phyloP scores from a whole-genome alignment of 2,888 invertebrate species.

The Sabellastarte sp. region DNA sequence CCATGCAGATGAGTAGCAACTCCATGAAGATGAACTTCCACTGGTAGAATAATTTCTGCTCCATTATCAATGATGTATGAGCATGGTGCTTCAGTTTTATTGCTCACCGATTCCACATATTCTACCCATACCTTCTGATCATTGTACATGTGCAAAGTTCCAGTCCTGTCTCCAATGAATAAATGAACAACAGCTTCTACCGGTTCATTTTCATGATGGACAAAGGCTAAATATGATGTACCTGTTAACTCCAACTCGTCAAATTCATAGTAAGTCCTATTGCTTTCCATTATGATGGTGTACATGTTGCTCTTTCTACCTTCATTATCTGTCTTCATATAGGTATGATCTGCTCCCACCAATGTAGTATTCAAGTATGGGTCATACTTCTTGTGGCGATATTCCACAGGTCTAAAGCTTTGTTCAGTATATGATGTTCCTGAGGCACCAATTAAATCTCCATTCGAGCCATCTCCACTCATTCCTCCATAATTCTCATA shows the following conservation, averaged over 20 bases:
- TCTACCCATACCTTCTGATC: constrained; percentile 39
- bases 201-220: constrained; percentile 29
- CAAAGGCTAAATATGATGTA: constrained; percentile 33
- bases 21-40: constrained; percentile 41
- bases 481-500: constrained; percentile 41
- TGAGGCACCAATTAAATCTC: constrained; percentile 37
- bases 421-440: constrained; percentile 44
- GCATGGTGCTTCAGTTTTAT: constrained; percentile 42
- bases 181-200: constrained; percentile 32
- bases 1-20: constrained; percentile 39
- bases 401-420: constrained; percentile 37
- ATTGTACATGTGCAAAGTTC: constrained; percentile 34
- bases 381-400: constrained; percentile 40
- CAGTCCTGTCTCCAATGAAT: constrained; percentile 43
- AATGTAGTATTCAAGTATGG: constrained; percentile 37
- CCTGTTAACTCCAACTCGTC: constrained; percentile 42
- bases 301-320: constrained; percentile 33
- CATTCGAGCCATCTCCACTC: constrained; percentile 19
- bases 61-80: constrained; percentile 38
- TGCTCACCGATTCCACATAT: constrained; percentile 36
- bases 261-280: constrained; percentile 33
- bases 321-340: constrained; percentile 36
- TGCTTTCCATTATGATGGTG: constrained; percentile 33
- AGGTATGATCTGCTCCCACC: constrained; percentile 38
- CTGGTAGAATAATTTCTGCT: constrained; percentile 38